Evolutionary conservation across 2,888 invertebrate genomes (phyloP).

Genomic region (Pecten maximus): DNA sequence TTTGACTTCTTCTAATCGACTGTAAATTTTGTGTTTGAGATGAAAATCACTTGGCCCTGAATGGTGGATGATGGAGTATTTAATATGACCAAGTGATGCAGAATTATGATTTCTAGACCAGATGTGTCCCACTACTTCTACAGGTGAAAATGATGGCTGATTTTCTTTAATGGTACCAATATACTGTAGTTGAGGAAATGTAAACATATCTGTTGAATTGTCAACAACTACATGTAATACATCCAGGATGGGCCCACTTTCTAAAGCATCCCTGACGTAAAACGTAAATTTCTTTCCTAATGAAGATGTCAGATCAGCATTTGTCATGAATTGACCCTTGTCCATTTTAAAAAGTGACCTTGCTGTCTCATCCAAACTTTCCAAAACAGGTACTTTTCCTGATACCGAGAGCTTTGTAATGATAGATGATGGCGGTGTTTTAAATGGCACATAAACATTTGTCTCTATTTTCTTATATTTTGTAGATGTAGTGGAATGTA

Average conservation of each 20-base stretch:
- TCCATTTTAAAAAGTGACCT: constrained; percentile 52
- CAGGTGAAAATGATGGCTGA: constrained; percentile 54
- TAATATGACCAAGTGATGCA: constrained; percentile 33
- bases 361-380: constrained; percentile 41
- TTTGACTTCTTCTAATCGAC: constrained; percentile 55
- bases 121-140: constrained; percentile 60
- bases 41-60: constrained; percentile 47
- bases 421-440: constrained; percentile 54
- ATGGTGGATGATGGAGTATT: constrained; percentile 50
- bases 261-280: constrained; percentile 55
- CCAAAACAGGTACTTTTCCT: constrained; percentile 50
- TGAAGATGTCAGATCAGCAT: constrained; percentile 56
- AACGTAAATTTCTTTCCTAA: constrained; percentile 58
- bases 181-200: constrained; percentile 62
- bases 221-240: constrained; percentile 56
- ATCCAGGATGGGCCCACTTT: constrained; percentile 44
- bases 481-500: constrained; percentile 48
- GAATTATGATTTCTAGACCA: constrained; percentile 41
- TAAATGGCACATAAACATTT: constrained; percentile 55
- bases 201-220: constrained; percentile 45
- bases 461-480: constrained; percentile 44
- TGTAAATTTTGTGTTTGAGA: constrained; percentile 51
- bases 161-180: constrained; percentile 63
- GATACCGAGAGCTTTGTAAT: constrained; percentile 54
- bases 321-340: constrained; percentile 67